Evolutionary conservation across 1,140 invertebrate genomes (phyloP).

Genomic region (Sipha flava): DNA sequence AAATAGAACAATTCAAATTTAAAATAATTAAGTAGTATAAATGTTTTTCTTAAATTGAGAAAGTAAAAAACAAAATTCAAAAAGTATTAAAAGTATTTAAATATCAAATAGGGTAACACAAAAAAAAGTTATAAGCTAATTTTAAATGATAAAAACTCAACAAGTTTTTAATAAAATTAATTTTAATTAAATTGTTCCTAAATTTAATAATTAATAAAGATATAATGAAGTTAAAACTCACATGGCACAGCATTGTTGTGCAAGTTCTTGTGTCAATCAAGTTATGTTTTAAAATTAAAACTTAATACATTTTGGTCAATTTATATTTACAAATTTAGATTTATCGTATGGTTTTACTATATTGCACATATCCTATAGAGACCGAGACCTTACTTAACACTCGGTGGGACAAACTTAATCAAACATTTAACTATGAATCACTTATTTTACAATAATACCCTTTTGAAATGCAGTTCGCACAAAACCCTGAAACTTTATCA

Average conservation of each 20-base stretch:
- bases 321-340: neutral
- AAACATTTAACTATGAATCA: slow-evolving; percentile 4
- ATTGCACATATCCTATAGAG: slow-evolving; percentile 14
- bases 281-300: neutral
- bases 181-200: neutral
- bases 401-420: neutral
- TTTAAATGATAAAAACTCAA: neutral
- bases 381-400: neutral
- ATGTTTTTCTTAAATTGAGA: neutral
- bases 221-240: neutral
- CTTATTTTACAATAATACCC: slow-evolving; percentile 16
- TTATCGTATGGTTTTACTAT: neutral
- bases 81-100: neutral
- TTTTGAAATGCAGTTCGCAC: slow-evolving; percentile 16
- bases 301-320: neutral
- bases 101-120: neutral
- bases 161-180: neutral
- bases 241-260: neutral
- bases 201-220: neutral
- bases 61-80: neutral
- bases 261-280: neutral
- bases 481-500: slow-evolving; percentile 20
- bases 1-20: neutral
- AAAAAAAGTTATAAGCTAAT: neutral
- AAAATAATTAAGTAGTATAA: neutral